Base-by-base conservation (phyloP, 2,888 invertebrate genomes). In the Furcula furcula region DNA sequence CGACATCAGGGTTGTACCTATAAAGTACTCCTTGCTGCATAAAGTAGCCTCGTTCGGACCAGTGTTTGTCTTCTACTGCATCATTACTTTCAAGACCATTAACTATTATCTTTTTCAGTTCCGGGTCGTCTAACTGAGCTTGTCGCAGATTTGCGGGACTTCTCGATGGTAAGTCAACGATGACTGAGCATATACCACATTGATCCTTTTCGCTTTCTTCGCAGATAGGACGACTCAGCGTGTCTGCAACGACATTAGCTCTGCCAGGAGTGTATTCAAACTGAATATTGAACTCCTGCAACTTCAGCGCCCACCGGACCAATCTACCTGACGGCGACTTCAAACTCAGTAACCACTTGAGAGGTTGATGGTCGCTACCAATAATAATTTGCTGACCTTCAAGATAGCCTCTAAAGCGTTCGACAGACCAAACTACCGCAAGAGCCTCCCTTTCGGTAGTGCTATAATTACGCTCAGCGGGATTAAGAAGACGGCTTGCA, bases 241-340 rank as follows among this genome's bases (percentile, higher is more conserved):
- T 36, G 12, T 55, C 58, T 1, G 55, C 55, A 1, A 55, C 5
- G 0, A 55, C 44, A 20, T 58, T 58, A 0, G 34, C 40, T 19
- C 50, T 65, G 1, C 83, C 82, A 0, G 70, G 73, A 2, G 65
- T 55, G 35, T 85, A 79, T 6, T 58, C 43, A 3, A 82, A 60
- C 0, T 58, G 46, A 3, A 82, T 38, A 18, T 79, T 58, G 37
- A 62, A 82, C 1, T 55, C 40, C 41, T 80, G 74, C 1, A 89
- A 35, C 7, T 52, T 38, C 5, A 87, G 26, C 0, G 75, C 72
- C 88, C 85, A 89, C 21, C 85, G 42, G 0, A 71, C 73, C 0
- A 90, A 41, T 18, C 84, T 38, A 7, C 79, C 78, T 7, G 64
- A 57, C 0, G 74, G 72, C 5, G 78, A 59, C 38, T 79, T 77